Percentiles rank a stretch among this genome's conserved stretches.
Conservation (phyloP, 2,797 vertebrate genomes). For the Mastacembelus armatus region DNA sequence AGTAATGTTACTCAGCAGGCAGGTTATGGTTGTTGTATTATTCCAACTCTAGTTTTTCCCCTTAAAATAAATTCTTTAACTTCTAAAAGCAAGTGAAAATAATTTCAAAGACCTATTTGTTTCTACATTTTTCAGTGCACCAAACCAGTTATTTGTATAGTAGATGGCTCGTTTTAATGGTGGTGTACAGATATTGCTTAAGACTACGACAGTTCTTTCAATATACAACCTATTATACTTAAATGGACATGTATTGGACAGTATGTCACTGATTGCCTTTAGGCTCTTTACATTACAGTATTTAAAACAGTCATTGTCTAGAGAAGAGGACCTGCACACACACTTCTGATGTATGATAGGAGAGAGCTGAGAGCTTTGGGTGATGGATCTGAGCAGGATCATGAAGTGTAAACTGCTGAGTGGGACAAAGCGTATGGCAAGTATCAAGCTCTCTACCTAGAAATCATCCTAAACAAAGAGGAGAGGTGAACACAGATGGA, state of each 20-base stretch:
- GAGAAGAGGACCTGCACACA: conserved; percentile 8
- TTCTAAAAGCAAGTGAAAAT: neutral
- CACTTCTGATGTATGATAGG: neutral
- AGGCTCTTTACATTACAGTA: neutral
- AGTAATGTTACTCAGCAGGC: too few relatives aligned
- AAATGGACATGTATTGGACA: neutral
- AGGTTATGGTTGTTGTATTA: too few relatives aligned
- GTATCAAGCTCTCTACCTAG: neutral
- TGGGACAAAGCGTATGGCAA: too few relatives aligned
- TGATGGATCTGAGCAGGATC: neutral
- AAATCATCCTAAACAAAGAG: neutral
- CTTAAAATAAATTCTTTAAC: too few relatives aligned
- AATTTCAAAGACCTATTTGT: neutral
- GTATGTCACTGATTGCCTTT: neutral
- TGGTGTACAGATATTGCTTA: neutral
- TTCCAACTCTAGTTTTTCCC: too few relatives aligned
- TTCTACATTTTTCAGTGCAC: neutral
- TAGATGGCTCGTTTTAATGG: neutral
- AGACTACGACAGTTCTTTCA: neutral
- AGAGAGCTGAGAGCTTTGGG: neutral
- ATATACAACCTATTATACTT: neutral
- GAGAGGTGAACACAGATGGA: neutral
- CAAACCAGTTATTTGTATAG: neutral
- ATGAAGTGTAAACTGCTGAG: neutral
- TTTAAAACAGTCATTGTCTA: neutral